Evolutionary conservation across 2,888 invertebrate species (phyloP), one percentile per base, ranked within the genome.

Genomic region (Fabriciana adippe): DNA sequence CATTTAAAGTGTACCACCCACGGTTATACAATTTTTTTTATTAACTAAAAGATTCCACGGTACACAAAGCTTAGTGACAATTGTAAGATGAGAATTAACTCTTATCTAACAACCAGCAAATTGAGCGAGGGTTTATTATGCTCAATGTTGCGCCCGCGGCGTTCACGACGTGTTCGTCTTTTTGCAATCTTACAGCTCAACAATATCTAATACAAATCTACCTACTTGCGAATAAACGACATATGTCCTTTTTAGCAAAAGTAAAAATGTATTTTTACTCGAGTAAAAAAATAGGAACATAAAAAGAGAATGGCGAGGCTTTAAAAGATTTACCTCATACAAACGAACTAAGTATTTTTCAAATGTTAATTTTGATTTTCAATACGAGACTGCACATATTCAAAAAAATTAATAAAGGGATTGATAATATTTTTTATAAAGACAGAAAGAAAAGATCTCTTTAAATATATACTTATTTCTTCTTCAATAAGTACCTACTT

Each of bases 101-200:
- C 76, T 76, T 78, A 78, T 75, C 82, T 86, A 90, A 92, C 86
- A 78, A 80, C 81, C 81, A 85, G 86, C 88, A 86, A 90, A 92
- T 91, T 87, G 92, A 84, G 83, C 76, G 68, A 68, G 73, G 78
- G 79, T 78, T 82, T 85, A 82, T 84, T 82, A 83, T 83, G 81
- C 79, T 75, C 78, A 81, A 81, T 77, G 77, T 79, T 81, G 78
- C 85, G 89, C 90, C 88, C 77, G 80, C 78, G 85, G 91, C 87
- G 79, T 81, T 78, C 78, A 75, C 76, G 76, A 76, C 75, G 83
- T 79, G 85, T 81, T 81, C 82, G 89, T 82, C 90, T 87, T 90
- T 89, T 91, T 86, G 82, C 84, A 85, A 61, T 86, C 86, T 86
- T 85, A 82, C 68, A 47, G 50, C 35, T 61, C 68, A 68, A 78